Conservation (phyloP, 2,888 invertebrate genomes). For the Drosophila pseudotakahashii region DNA sequence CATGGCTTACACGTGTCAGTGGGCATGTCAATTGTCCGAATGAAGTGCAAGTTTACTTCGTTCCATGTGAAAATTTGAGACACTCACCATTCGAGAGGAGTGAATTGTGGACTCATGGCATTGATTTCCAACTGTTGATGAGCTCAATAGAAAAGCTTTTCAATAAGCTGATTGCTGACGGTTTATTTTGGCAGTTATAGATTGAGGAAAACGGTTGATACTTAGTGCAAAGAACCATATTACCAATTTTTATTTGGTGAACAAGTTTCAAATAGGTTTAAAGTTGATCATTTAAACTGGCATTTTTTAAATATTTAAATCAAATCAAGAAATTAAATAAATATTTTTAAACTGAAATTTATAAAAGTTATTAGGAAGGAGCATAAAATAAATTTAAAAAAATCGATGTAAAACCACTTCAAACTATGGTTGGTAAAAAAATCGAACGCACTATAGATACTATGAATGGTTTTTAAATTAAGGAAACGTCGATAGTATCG, state of each 20-base stretch:
- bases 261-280: too few relatives aligned
- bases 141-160: conserved; percentile 1
- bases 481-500: too few relatives aligned
- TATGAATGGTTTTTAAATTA: too few relatives aligned
- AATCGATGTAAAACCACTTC: neutral
- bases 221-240: neutral
- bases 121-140: conserved; percentile 47
- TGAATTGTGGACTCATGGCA: conserved; percentile 12
- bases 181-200: neutral
- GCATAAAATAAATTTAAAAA: too few relatives aligned
- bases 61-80: conserved; percentile 38
- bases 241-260: too few relatives aligned
- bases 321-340: too few relatives aligned
- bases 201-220: neutral
- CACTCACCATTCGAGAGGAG: conserved; percentile 17
- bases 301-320: neutral
- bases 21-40: conserved; percentile 74
- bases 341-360: too few relatives aligned
- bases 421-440: neutral
- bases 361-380: too few relatives aligned
- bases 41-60: conserved; percentile 48
- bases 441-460: too few relatives aligned
- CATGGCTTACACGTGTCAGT: conserved; percentile 74
- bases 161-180: conserved; percentile 2
- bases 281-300: too few relatives aligned